Evolutionary conservation across 2,888 invertebrate species (phyloP).

Genomic region (Rotaria socialis): DNA sequence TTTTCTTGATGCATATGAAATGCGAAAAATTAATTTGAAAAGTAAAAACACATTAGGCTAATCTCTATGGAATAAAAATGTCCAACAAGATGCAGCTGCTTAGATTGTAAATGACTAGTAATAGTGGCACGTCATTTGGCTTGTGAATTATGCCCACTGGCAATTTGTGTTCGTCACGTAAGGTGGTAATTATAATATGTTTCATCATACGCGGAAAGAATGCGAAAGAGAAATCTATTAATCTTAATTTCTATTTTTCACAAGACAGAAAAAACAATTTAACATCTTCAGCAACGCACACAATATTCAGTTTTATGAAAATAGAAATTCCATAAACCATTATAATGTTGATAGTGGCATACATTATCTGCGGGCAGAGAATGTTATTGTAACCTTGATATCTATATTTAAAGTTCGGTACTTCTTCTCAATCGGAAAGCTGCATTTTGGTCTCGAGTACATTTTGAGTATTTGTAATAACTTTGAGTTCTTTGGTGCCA

Average conservation of each 20-base stretch:
- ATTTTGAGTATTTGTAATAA: too few species aligned
- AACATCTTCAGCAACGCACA: neutral
- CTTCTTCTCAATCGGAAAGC: too few species aligned
- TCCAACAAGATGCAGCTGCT: neutral
- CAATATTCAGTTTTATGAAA: neutral
- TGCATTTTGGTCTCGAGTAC: too few species aligned
- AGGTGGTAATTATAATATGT: neutral
- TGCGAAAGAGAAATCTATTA: neutral
- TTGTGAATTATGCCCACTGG: neutral
- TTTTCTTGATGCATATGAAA: too few species aligned
- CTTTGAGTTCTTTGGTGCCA: too few species aligned
- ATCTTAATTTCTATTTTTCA: neutral
- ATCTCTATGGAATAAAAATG: neutral
- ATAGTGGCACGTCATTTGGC: neutral
- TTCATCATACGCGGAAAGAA: neutral
- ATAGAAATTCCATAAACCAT: neutral
- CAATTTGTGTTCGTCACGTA: neutral
- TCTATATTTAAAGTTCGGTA: too few species aligned
- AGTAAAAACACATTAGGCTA: neutral
- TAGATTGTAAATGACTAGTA: neutral
- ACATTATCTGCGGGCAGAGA: neutral
- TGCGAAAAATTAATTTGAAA: too few species aligned
- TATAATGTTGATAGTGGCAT: too few species aligned
- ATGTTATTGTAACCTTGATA: neutral
- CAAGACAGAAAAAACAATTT: neutral